Conservation (phyloP, 2,113 vertebrate genomes). For the Dicerorhinus sumatrensis region DNA sequence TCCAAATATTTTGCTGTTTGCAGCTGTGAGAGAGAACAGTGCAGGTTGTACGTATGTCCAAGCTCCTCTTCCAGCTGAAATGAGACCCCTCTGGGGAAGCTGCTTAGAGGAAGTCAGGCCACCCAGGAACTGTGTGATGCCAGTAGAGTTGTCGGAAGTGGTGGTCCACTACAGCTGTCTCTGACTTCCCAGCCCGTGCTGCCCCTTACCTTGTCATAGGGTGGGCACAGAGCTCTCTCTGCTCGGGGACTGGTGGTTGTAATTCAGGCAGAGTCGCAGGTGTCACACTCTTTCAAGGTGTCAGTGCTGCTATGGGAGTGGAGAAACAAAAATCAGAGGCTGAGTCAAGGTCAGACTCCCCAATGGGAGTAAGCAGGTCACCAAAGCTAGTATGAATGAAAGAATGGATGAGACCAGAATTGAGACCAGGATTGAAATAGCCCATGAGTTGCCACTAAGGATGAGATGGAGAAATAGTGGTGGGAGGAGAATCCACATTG, state of each 20-base stretch:
- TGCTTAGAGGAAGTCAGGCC: background rate
- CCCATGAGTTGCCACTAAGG: background rate
- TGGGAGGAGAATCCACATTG: background rate
- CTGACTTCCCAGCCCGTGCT: background rate
- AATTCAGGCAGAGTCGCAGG: background rate
- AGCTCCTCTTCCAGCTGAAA: background rate
- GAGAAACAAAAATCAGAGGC: background rate
- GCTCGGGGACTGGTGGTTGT: accelerated
- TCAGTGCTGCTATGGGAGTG: background rate
- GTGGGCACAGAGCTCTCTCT: background rate
- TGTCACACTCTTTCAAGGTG: background rate
- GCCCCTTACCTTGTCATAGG: background rate
- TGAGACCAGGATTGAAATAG: background rate
- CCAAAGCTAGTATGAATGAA: background rate
- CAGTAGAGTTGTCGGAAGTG: background rate
- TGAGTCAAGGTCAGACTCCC: background rate
- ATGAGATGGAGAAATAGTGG: background rate
- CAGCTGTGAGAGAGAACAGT: background rate
- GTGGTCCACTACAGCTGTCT: accelerated
- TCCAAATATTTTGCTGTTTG: background rate
- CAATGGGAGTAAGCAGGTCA: background rate
- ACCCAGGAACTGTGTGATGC: background rate
- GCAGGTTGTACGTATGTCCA: background rate
- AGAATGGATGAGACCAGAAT: background rate
- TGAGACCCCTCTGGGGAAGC: background rate